A percentile compares a stretch with the other conserved stretches of the same genome.
Conservation (phyloP, 2,113 vertebrate species). For the Poecilia latipinna region DNA sequence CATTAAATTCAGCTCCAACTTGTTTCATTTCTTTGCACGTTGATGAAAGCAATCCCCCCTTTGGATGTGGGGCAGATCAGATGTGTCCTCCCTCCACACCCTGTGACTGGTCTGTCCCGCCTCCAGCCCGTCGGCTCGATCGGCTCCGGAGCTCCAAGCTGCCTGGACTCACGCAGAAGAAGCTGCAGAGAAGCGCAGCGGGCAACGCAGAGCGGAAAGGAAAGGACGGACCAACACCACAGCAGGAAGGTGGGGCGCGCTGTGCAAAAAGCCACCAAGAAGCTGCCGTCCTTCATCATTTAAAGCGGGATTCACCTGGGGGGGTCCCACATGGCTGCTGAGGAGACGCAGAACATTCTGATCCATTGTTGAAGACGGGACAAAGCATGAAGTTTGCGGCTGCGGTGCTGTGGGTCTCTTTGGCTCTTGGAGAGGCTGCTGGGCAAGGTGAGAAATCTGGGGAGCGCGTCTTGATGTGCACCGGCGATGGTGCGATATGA, state of each 20-base stretch:
- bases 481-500: slow-evolving; percentile 14
- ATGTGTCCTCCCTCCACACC: slow-evolving; percentile 42
- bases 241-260: slow-evolving; percentile 20
- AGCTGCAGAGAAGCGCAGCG: slow-evolving; percentile 22
- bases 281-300: neutral
- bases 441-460: slow-evolving; percentile 70
- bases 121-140: slow-evolving; percentile 27
- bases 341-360: slow-evolving; percentile 37
- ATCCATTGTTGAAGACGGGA: slow-evolving; percentile 14
- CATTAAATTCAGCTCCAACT: too few species aligned
- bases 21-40: neutral
- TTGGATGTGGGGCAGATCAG: slow-evolving; percentile 16
- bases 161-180: slow-evolving; percentile 29
- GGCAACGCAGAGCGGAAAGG: slow-evolving; percentile 11
- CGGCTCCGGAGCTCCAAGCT: slow-evolving; percentile 22
- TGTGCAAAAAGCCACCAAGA: neutral
- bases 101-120: slow-evolving; percentile 47
- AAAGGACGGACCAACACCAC: neutral
- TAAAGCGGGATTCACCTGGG: neutral
- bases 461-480: neutral
- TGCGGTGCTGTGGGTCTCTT: slow-evolving; percentile 58
- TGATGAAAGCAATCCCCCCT: neutral
- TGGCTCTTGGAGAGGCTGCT: slow-evolving; percentile 51
- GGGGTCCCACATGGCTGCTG: slow-evolving; percentile 20
- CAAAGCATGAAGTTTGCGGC: slow-evolving; percentile 73